Evolutionary conservation across 2,797 vertebrate genomes (phyloP).

Genomic region (Gila robusta): DNA sequence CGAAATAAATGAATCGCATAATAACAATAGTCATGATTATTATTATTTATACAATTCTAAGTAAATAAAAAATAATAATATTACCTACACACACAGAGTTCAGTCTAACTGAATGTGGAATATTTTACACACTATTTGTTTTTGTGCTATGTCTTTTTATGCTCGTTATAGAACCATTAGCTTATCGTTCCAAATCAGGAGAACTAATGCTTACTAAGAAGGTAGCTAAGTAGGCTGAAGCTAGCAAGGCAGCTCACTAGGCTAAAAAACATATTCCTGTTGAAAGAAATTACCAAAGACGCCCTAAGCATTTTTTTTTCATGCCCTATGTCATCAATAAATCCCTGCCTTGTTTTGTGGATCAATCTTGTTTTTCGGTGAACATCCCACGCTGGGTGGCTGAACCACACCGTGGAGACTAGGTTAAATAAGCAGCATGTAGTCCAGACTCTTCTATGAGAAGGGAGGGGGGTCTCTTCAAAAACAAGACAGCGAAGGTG

Average conservation of each 20-base stretch:
- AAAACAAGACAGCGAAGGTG: constrained; percentile 62
- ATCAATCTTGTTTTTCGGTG: constrained; percentile 49
- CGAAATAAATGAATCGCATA: neutral
- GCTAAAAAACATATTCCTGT: neutral
- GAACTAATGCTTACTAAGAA: no score
- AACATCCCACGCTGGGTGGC: constrained; percentile 36
- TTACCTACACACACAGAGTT: neutral
- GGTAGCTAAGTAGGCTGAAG: neutral
- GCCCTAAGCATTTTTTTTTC: constrained; percentile 29
- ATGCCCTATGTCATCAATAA: constrained; percentile 52
- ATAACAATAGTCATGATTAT: neutral
- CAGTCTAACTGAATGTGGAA: neutral
- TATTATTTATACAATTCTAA: neutral
- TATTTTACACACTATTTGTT: neutral
- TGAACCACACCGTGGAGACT: constrained; percentile 39
- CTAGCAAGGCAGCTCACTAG: neutral
- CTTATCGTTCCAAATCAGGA: neutral
- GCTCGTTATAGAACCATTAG: neutral
- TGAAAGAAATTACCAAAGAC: constrained; percentile 37
- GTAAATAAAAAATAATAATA: neutral
- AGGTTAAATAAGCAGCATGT: constrained; percentile 54
- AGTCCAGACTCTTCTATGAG: constrained; percentile 49
- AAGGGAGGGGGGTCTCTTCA: constrained; percentile 54
- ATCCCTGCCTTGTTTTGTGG: constrained; percentile 54
- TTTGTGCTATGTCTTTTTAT: neutral